These are phyloP conservation scores for Glaucomys volans DNA, from an alignment of 2,113 vertebrate genomes.

Conservation along the genomic window DNA sequence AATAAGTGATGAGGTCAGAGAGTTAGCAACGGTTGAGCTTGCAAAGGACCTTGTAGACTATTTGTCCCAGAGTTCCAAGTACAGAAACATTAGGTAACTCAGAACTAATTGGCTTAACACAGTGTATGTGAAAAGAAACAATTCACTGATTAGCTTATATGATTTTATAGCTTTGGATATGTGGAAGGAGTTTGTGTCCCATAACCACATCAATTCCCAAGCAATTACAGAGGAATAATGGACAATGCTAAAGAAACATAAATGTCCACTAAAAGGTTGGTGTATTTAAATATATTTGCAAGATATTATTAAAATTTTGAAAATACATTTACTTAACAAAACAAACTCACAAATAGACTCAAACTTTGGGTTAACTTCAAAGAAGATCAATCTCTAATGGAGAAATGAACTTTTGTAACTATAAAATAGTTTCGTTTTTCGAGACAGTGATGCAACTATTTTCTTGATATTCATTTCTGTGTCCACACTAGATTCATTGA, in stretches of 20 bases:
- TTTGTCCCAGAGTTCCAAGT: neutral
- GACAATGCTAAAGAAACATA: neutral
- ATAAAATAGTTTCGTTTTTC: neutral
- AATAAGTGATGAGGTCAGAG: neutral
- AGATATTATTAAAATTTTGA: neutral
- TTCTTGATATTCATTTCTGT: neutral
- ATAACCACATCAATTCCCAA: neutral
- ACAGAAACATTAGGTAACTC: neutral
- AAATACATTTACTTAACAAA: neutral
- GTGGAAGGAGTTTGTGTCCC: neutral
- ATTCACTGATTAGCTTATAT: neutral
- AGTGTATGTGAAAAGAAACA: neutral
- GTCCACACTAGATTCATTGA: neutral
- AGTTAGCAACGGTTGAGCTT: constrained; percentile 7
- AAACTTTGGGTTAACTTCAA: neutral
- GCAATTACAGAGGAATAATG: neutral
- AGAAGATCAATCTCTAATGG: neutral
- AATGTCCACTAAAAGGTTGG: neutral
- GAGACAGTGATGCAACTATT: neutral
- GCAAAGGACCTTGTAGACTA: neutral
- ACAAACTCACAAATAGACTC: neutral
- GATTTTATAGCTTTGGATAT: neutral
- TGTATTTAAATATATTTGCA: neutral
- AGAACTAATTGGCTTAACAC: neutral
- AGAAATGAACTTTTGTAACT: neutral